phyloP scores from a whole-genome alignment of 2,113 vertebrate genomes.

The Platysteira castanea region DNA sequence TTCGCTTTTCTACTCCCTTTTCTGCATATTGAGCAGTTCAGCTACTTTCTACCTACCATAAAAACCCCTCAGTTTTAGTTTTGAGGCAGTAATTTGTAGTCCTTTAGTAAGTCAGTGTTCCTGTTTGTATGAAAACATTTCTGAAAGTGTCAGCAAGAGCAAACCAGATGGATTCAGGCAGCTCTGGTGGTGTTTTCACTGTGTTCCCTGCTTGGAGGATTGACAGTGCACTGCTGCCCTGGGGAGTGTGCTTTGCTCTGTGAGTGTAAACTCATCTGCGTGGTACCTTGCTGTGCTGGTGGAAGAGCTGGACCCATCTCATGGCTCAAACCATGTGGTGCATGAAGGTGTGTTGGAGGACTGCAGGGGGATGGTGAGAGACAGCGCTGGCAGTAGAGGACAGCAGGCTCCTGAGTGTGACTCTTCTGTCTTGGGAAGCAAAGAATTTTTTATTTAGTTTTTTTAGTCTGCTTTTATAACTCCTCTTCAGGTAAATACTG shows the following conservation, averaged over 20 bases:
- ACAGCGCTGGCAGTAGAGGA: neutral
- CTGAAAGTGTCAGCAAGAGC: neutral
- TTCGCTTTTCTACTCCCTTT: neutral
- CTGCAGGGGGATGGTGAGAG: neutral
- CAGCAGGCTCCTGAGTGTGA: neutral
- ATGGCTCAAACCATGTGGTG: accelerated
- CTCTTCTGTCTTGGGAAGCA: neutral
- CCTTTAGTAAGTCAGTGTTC: neutral
- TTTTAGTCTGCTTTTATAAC: neutral
- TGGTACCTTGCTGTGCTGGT: neutral
- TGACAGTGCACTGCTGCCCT: accelerated
- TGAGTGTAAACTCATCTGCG: accelerated
- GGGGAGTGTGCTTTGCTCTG: accelerated
- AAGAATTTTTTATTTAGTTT: neutral
- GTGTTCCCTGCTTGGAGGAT: accelerated
- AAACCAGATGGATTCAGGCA: neutral
- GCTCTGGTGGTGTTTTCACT: neutral
- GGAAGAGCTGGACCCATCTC: neutral
- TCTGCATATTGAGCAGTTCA: neutral
- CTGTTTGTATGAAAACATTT: neutral
- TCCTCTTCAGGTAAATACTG: neutral
- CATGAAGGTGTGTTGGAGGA: neutral
- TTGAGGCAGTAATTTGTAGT: neutral
- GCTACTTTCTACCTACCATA: neutral
- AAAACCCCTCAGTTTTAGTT: neutral